These are phyloP conservation scores for Luperina testacea DNA, from an alignment of 2,888 invertebrate species.

Conservation along the genomic window DNA sequence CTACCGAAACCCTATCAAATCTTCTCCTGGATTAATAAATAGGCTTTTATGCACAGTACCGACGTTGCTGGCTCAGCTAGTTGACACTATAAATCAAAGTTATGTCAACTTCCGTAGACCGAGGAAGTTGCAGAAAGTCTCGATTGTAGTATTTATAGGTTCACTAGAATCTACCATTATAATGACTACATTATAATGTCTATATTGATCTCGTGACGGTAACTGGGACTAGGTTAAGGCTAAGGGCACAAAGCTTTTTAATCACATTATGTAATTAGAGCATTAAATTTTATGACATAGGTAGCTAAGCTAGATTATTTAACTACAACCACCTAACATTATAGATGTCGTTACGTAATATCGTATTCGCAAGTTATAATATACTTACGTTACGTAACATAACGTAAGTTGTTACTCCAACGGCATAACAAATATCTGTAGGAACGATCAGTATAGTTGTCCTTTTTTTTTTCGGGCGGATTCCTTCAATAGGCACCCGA, in stretches of 20 bases:
- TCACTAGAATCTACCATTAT: no score
- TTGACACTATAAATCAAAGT: constrained; percentile 32
- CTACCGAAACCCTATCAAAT: no score
- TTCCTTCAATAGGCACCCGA: no score
- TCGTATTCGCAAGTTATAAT: no score
- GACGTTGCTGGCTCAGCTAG: neutral
- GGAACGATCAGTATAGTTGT: neutral
- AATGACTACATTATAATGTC: constrained; percentile 7
- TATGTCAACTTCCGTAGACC: constrained; percentile 35
- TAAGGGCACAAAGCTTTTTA: neutral
- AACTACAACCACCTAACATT: neutral
- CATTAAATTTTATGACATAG: constrained; percentile 9
- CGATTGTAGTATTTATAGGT: neutral
- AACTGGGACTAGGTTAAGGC: constrained; percentile 33
- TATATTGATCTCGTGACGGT: neutral
- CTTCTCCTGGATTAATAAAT: no score
- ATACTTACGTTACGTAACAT: no score
- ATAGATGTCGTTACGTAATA: no score
- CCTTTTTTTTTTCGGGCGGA: neutral
- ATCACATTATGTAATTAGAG: constrained; percentile 1
- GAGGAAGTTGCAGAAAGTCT: constrained; percentile 37
- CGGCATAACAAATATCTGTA: neutral
- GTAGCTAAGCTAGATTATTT: neutral
- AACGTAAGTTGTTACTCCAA: neutral
- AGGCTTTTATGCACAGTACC: neutral